Evolutionary conservation across 1,140 invertebrate genomes (phyloP), one percentile per base, ranked within the genome.

Genomic region (Lycorma delicatula): DNA sequence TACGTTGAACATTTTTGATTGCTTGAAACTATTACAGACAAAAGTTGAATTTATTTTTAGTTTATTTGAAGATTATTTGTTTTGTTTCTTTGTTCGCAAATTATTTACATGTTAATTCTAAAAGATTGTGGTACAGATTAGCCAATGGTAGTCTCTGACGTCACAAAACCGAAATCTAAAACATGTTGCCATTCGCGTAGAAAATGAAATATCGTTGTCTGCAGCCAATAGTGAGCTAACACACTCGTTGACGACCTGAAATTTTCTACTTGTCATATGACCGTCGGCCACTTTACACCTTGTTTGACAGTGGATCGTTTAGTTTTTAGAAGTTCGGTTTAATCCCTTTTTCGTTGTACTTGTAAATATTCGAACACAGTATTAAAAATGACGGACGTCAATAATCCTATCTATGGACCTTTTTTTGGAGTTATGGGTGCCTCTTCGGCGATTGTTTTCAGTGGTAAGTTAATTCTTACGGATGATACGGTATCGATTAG

Each of bases 341-440:
- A 44, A 74, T 74, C 74, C 50, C 47, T 57, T 16, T 46, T 48
- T 34, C 41, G 47, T 49, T 57, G 73, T 74, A 78, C 77, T 77
- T 80, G 78, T 78, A 79, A 79, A 79, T 79, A 79, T 75, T 76
- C 77, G 56, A 29, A 57, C 47, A 38, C n/a, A 18, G 50, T 44
- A 50, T n/a, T n/a, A 31, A 52, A 60, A 55, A 60, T 60, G 59
- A 18, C 59, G 25, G 59, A 60, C 20, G 23, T 23, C 18, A 70
- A 70, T 60, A 76, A 76, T 69, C 89, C 91, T 63, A 79, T 91
- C 73, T 96, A 95, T 77, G 86, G 82, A 71, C 91, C 91, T 68
- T 98, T 98, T 81, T 99, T 99, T 76, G 95, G 96, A 74, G 93
- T 96, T 67, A 98, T 98, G 91, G 96, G 96, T 71, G 93, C 93